Conservation (phyloP, 2,113 vertebrate species). For the Nibea coibor region DNA sequence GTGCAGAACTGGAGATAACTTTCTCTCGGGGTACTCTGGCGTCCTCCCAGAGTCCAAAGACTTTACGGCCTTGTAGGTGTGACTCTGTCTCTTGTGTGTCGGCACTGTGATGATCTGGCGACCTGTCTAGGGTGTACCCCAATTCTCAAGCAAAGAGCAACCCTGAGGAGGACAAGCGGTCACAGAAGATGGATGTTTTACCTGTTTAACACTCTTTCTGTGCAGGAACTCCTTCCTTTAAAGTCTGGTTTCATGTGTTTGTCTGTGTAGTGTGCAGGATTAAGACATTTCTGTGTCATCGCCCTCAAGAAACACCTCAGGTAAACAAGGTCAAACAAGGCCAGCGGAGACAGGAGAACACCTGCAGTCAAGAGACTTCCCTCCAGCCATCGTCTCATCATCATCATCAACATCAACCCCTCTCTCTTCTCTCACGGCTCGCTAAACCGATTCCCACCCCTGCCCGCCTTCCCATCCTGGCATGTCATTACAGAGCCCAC, state of each 20-base stretch:
- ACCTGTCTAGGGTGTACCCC: too few species aligned
- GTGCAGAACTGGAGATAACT: too few species aligned
- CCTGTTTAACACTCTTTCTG: not conserved
- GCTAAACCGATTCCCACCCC: conserved; percentile 4
- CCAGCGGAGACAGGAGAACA: conserved; percentile 21
- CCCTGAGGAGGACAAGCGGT: too few species aligned
- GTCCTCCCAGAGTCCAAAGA: too few species aligned
- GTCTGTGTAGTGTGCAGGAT: not conserved
- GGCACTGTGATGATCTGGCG: too few species aligned
- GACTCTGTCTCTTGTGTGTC: too few species aligned
- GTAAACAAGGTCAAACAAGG: conserved; percentile 28
- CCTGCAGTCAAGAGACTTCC: conserved; percentile 24
- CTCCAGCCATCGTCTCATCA: conserved; percentile 26
- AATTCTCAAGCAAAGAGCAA: too few species aligned
- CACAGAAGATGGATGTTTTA: not conserved
- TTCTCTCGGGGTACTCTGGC: too few species aligned
- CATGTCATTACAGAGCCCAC: conserved; percentile 58
- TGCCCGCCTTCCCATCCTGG: conserved; percentile 25
- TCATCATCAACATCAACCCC: not conserved
- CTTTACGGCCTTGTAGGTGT: too few species aligned
- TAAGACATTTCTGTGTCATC: conserved; percentile 1
- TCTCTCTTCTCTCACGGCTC: conserved; percentile 2
- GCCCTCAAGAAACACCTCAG: not conserved
- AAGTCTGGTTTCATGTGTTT: not conserved
- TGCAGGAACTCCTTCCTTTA: not conserved